Base-by-base conservation (phyloP, 2,888 invertebrate species). In the Pollenia amentaria region DNA sequence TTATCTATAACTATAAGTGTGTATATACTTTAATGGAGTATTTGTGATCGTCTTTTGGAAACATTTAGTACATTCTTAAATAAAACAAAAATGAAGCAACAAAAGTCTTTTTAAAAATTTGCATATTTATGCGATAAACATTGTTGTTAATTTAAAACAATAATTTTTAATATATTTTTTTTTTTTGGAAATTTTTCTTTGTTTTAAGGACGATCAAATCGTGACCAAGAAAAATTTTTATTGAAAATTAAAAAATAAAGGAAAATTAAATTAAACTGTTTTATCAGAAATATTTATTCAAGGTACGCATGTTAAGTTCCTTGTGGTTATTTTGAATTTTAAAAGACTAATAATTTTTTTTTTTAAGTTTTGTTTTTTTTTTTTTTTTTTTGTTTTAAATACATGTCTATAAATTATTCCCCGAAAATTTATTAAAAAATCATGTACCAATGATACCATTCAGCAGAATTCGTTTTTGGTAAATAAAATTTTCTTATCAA, bases 121-220 rank as follows among this genome's bases (percentile, higher is more conserved):
- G 84, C 88, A 88, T 87, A 81, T 84, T 86, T 81, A 75, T 79
- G 29, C 78, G 84, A 85, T 87, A 72, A 84, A 88, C 55, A 79
- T 76, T 87, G 57, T 84, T 77, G 67, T 85, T 84, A 85, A 87
- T 82, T 87, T 85, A 67, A 87, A 87, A 84, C 77, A 87, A 85
- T 88, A 69, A 78, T 57, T 60, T 70, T 18, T 57, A 48, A 16
- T 14, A 10, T 9, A 7, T 16, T 40, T 65, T 1, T 69, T 48
- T 46, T 53, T 46, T 42, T 42, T 7, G 3, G 18, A 8, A 10
- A 16, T 16, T 62, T 14, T 60, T 38, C 29, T 44, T 18, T 21
- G 6, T 12, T 72, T 48, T 57, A 46, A 62, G 48, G 60, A 78
- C 64, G 62, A 62, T 57, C 21, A 78, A 73, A n/a, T 82, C 81